These are phyloP conservation scores for Bombus balteatus DNA, from an alignment of 1,140 invertebrate species.

Conservation along the genomic window DNA sequence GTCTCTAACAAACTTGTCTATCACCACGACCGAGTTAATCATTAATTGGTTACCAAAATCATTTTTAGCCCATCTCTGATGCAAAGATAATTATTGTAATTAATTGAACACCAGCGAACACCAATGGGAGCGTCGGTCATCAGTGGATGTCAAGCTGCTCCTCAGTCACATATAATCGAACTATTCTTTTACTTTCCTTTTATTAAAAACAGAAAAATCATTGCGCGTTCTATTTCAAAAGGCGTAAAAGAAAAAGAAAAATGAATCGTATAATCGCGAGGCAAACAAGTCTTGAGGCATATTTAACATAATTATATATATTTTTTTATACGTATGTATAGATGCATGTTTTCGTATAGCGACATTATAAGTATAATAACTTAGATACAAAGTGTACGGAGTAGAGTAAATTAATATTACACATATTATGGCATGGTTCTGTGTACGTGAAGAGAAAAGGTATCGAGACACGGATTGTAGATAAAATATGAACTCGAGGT, in stretches of 20 bases:
- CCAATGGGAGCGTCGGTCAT: constrained; percentile 10
- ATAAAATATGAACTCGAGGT: constrained; percentile 46
- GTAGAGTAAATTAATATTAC: constrained; percentile 71
- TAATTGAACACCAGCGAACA: not conserved
- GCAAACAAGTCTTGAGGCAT: constrained; percentile 41
- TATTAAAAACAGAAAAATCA: not conserved
- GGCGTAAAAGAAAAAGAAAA: not conserved
- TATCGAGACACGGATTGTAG: constrained; percentile 48
- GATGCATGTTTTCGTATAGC: constrained; percentile 57
- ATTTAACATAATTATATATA: constrained; percentile 71
- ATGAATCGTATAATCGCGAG: constrained; percentile 14
- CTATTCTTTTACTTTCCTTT: too few species aligned
- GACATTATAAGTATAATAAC: constrained; percentile 67
- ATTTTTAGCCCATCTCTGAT: constrained; percentile 8
- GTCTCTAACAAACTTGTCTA: not conserved
- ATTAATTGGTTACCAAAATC: not conserved
- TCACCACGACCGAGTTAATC: constrained; percentile 2
- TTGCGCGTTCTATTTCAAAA: not conserved
- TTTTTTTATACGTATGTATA: constrained; percentile 60
- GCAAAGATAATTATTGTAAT: constrained; percentile 1
- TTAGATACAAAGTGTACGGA: constrained; percentile 68
- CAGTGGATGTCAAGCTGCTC: constrained; percentile 33
- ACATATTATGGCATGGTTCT: constrained; percentile 53
- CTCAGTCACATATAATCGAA: not conserved
- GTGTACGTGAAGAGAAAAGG: constrained; percentile 19